Evolutionary conservation across 2,797 vertebrate species (phyloP).

Genomic region (Neosalanx taihuensis): DNA sequence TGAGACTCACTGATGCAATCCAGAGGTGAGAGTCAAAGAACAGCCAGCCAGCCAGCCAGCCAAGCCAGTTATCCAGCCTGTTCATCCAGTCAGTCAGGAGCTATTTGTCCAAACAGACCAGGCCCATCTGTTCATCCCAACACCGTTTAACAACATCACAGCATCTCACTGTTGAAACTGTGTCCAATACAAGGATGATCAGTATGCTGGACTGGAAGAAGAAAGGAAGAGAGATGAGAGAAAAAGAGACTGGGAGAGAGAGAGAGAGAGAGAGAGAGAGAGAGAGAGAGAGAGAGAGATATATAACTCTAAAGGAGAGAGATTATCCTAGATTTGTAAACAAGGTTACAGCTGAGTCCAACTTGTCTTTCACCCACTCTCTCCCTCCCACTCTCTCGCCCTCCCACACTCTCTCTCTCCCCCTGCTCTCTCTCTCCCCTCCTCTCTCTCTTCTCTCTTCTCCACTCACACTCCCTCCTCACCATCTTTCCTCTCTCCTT

Average conservation of each 20-base stretch:
- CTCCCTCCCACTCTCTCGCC: background rate
- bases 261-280: background rate
- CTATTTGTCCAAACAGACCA: no score
- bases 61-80: no score
- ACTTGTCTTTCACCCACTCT: slow-evolving; percentile 9
- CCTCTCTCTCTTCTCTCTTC: background rate
- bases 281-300: background rate
- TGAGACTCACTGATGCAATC: no score
- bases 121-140: background rate
- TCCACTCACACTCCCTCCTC: slow-evolving; percentile 6
- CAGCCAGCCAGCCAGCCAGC: no score
- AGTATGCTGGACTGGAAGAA: background rate
- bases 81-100: no score
- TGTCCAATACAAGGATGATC: background rate
- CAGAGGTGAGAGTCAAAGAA: no score
- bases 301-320: no score
- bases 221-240: no score
- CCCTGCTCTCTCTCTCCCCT: background rate
- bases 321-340: slow-evolving; percentile 1
- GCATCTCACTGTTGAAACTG: background rate
- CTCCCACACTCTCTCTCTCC: background rate
- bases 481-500: background rate
- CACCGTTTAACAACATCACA: background rate
- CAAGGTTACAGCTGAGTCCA: background rate
- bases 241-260: background rate